Evolutionary conservation across 2,888 invertebrate genomes (phyloP), one percentile per base, ranked within the genome.

Genomic region (Drosophila flavopinicola): DNA sequence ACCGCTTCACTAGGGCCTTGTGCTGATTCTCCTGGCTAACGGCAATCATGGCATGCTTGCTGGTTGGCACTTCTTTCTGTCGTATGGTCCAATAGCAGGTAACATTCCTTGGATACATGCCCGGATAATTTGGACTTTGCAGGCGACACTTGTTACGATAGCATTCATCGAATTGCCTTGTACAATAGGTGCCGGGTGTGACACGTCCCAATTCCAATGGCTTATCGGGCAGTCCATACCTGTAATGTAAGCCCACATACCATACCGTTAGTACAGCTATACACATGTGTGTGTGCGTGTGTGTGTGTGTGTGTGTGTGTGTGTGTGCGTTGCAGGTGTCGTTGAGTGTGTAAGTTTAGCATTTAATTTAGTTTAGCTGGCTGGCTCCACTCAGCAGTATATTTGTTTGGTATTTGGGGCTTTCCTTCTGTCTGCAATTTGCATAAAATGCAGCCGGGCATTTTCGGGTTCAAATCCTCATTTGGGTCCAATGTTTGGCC

Each of bases 81-180:
- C 96, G 93, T 72, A 97, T 92, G 69, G 96, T 96, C 93, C 97
- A 96, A 90, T 96, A 95, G 91, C 98, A 98, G 63, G 97, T 96
- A 20, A 98, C 97, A 91, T 98, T 98, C 72, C 97, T 92, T 66
- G 91, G 91, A 88, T 91, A 91, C 93, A 97, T 96, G 59, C 97
- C 97, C 9, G 97, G 97, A 90, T 96, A 97, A 91, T 97, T 97
- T 48, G 97, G 97, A 75, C 96, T 96, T 91, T 97, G 97, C 71
- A 97, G 92, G 48, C 96, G 94, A 90, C 97, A 97, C 63, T 95
- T 94, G 88, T 96, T 96, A 67, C 95, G 94, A 90, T 96, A 95
- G 92, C 96, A 95, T 92, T 97, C 94, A 92, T 97, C 94, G 91
- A 96, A 95, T 90, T 96, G 94, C 85, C 97, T 93, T 89, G 96